These are phyloP conservation scores for Herpetotheres cachinnans DNA, from an alignment of 2,113 vertebrate genomes.

Conservation along the genomic window DNA sequence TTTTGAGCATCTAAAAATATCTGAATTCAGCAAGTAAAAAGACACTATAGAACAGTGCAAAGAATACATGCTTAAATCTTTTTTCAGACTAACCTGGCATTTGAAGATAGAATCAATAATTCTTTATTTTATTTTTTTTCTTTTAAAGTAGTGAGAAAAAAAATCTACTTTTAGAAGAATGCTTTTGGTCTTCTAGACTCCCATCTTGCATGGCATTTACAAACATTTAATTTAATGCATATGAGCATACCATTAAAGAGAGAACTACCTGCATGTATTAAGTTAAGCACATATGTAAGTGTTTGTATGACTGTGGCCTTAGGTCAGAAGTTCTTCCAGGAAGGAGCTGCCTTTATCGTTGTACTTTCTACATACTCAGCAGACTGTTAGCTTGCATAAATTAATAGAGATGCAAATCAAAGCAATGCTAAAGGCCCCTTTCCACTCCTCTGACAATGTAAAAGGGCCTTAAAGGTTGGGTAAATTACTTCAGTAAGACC, in stretches of 20 bases:
- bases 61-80: neutral
- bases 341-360: neutral
- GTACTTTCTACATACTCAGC: neutral
- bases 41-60: neutral
- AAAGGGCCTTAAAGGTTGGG: neutral
- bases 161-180: neutral
- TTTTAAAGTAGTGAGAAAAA: neutral
- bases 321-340: neutral
- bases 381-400: neutral
- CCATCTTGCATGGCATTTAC: neutral
- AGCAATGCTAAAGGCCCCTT: neutral
- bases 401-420: neutral
- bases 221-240: neutral
- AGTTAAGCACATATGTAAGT: neutral
- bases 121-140: neutral
- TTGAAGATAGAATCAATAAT: neutral
- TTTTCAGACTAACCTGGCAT: neutral
- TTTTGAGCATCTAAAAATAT: neutral
- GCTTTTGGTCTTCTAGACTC: neutral
- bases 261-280: neutral
- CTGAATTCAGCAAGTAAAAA: neutral
- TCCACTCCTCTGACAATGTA: neutral
- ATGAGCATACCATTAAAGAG: neutral
- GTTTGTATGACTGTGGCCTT: neutral
- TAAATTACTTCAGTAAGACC: neutral